Evolutionary conservation across 2,888 invertebrate genomes (phyloP).

Genomic region (Balanococcus diminutus): DNA sequence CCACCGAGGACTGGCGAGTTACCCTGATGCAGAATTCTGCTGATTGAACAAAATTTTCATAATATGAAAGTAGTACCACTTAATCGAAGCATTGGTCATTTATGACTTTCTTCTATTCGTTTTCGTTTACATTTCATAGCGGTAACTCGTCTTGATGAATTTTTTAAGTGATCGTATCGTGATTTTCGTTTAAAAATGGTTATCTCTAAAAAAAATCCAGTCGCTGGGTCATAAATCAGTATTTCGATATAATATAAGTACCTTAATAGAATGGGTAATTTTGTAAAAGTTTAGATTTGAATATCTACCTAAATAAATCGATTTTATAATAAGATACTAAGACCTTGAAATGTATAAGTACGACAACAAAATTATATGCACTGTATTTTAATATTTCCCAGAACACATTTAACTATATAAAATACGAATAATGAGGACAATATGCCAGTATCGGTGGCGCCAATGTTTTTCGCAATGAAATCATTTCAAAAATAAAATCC

Average conservation of each 20-base stretch:
- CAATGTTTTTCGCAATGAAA: not conserved
- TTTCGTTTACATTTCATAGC: not conserved
- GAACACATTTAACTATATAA: not conserved
- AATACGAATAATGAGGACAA: not conserved
- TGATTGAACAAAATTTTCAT: not conserved
- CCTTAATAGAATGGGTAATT: not conserved
- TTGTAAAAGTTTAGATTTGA: not conserved
- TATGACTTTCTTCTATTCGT: not conserved
- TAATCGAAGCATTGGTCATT: not conserved
- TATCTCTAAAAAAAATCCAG: not conserved
- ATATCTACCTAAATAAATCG: not conserved
- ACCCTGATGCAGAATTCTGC: not conserved
- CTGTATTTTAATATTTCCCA: not conserved
- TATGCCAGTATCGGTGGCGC: not conserved
- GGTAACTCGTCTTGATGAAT: not conserved
- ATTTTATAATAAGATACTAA: not conserved
- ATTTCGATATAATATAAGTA: not conserved
- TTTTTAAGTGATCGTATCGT: not conserved
- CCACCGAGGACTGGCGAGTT: conserved; percentile 6
- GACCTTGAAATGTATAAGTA: not conserved
- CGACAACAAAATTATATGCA: not conserved
- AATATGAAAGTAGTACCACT: not conserved
- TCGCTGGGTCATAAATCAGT: not conserved
- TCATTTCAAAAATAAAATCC: not conserved
- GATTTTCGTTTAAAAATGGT: not conserved